A percentile compares a stretch with the other conserved stretches of the same genome.
Conservation (phyloP, 2,797 vertebrate species). For the Lacerta bilineata region DNA sequence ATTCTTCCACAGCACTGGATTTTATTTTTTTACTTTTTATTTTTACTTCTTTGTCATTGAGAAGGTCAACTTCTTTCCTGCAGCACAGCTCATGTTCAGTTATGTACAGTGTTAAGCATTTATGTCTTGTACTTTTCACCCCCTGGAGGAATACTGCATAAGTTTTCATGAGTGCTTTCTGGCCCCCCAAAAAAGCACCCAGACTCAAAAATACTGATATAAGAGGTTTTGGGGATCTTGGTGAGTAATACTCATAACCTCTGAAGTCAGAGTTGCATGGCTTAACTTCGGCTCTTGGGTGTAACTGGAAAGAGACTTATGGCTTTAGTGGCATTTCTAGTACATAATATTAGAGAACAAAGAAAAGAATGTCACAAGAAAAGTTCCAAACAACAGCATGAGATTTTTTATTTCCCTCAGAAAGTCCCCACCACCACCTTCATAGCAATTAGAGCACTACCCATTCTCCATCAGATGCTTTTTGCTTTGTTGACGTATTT, state of each 20-base stretch:
- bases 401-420: background rate
- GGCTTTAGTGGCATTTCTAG: constrained; percentile 48
- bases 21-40: constrained; percentile 33
- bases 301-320: constrained; percentile 62
- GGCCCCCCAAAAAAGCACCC: constrained; percentile 32
- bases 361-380: constrained; percentile 35
- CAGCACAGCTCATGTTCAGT: constrained; percentile 12
- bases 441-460: background rate
- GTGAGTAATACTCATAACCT: constrained; percentile 63
- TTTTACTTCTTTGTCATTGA: constrained; percentile 37
- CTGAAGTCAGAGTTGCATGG: constrained; percentile 61
- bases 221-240: constrained; percentile 58
- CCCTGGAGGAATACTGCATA: constrained; percentile 30
- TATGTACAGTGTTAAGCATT: constrained; percentile 42
- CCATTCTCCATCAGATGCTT: too few species aligned
- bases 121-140: constrained; percentile 29
- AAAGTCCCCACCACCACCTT: too few species aligned
- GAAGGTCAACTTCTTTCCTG: constrained; percentile 42
- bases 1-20: constrained; percentile 18
- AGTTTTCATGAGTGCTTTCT: constrained; percentile 64
- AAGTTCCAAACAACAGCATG: background rate
- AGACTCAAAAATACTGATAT: constrained; percentile 44
- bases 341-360: constrained; percentile 33
- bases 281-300: constrained; percentile 54
- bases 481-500: background rate